phyloP scores from a whole-genome alignment of 2,888 invertebrate species.

The Xanthorhoe spadicearia region DNA sequence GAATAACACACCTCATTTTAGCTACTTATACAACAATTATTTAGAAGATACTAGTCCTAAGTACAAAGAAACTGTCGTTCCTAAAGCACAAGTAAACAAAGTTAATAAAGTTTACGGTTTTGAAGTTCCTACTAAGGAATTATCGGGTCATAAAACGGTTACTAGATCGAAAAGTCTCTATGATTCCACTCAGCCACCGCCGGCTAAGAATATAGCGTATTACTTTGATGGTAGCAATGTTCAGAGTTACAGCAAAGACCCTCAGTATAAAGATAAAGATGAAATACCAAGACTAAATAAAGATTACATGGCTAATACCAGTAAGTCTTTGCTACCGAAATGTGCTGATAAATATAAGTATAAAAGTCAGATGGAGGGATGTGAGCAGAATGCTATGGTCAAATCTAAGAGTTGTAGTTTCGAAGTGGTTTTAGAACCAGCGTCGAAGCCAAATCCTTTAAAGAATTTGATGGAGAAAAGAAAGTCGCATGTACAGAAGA shows the following conservation, averaged over 20 bases:
- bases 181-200: constrained; percentile 72
- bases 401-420: constrained; percentile 83
- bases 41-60: constrained; percentile 42
- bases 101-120: constrained; percentile 73
- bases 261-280: constrained; percentile 73
- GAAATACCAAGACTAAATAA: constrained; percentile 85
- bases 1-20: constrained; percentile 82
- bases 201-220: constrained; percentile 80
- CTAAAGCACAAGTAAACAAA: constrained; percentile 64
- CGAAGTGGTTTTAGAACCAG: constrained; percentile 80
- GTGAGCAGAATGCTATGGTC: constrained; percentile 73
- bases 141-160: constrained; percentile 73
- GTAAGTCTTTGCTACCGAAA: constrained; percentile 76
- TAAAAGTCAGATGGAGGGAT: constrained; percentile 76
- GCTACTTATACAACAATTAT: constrained; percentile 84
- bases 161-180: constrained; percentile 78
- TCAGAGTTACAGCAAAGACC: constrained; percentile 68
- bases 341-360: constrained; percentile 76
- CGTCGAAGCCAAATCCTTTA: constrained; percentile 77
- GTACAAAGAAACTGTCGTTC: constrained; percentile 53
- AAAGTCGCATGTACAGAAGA: constrained; percentile 82
- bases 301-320: constrained; percentile 81
- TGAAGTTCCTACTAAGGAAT: constrained; percentile 65
- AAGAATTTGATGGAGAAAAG: constrained; percentile 79
- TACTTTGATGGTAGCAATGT: constrained; percentile 80